Base-by-base conservation (phyloP, 2,888 invertebrate species). In the Cataglyphis cursor region DNA sequence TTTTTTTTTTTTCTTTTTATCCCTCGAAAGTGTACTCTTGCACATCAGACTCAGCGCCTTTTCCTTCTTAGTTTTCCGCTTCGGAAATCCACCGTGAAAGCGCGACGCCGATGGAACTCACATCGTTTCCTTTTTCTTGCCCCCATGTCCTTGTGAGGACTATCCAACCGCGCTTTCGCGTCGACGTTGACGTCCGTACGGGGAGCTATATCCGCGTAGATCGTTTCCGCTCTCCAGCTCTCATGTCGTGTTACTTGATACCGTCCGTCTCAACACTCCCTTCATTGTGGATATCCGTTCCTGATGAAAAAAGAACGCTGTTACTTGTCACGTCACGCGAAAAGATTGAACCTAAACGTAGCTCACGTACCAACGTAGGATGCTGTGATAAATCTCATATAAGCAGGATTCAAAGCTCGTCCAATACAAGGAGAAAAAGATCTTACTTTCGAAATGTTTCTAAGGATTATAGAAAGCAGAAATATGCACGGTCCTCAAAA, bases 71-170 rank as follows among this genome's bases (percentile, higher is more conserved):
- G 81, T 81, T 78, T 68, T 64, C 82, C 72, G 57, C 72, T 38
- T 61, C 38, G 31, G 44, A 82, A 74, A 73, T 76, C 82, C 80
- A 88, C 81, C 64, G 89, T 82, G 84, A 68, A 74, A 74, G 48
- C 62, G n/a, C 44, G 31, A 18, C 72, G 44, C 31, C 72, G 72
- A 80, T 62, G 24, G 81, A 81, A 51, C 61, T 81, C 38, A 75
- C 41, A 35, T 75, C 81, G 38, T 81, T 74, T 80, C 12, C 72
- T 80, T 72, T 59, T 80, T 78, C 78, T 78, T 41, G 41, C 44
- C 44, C 15, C 31, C 72, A 66, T 41, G n/a, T 66, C 66, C 51
- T 78, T 70, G 21, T 44, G 21, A 80, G 41, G 44, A 72, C 72
- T 41, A 80, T 21, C 72, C 44, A 65, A 61, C 41, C 62, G 54